Conservation (phyloP, 2,888 invertebrate genomes). For the Melanchra persicariae region DNA sequence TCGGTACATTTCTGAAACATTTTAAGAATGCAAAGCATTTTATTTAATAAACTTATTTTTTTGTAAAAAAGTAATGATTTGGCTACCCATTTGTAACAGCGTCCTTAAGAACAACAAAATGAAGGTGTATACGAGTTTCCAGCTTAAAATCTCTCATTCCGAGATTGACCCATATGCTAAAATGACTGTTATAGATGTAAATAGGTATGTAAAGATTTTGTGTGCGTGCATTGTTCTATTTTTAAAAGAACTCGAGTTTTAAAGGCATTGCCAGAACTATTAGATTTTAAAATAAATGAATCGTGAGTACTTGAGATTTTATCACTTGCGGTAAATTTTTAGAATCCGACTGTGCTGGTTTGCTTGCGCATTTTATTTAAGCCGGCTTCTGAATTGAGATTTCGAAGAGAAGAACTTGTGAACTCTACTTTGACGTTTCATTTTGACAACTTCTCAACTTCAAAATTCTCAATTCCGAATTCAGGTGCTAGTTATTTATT, state of each 20-base stretch:
- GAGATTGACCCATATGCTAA: too few species aligned
- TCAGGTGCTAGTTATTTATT: not conserved
- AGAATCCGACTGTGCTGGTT: constrained; percentile 2
- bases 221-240: constrained; percentile 40
- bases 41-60: too few species aligned
- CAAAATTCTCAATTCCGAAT: not conserved
- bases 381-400: not conserved
- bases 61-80: too few species aligned
- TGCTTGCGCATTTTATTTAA: constrained; percentile 1
- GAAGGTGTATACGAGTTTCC: too few species aligned
- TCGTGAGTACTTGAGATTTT: constrained; percentile 1
- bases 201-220: constrained; percentile 55
- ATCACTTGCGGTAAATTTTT: constrained; percentile 1
- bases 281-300: not conserved
- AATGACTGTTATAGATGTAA: too few species aligned
- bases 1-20: too few species aligned
- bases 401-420: not conserved
- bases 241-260: constrained; percentile 21
- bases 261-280: constrained; percentile 13
- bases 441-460: not conserved
- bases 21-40: too few species aligned
- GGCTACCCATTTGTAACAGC: too few species aligned
- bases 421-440: too few species aligned
- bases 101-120: too few species aligned
- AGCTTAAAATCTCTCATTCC: too few species aligned